Evolutionary conservation across 1,140 invertebrate species (phyloP).

Genomic region (Meloidogyne hapla): DNA sequence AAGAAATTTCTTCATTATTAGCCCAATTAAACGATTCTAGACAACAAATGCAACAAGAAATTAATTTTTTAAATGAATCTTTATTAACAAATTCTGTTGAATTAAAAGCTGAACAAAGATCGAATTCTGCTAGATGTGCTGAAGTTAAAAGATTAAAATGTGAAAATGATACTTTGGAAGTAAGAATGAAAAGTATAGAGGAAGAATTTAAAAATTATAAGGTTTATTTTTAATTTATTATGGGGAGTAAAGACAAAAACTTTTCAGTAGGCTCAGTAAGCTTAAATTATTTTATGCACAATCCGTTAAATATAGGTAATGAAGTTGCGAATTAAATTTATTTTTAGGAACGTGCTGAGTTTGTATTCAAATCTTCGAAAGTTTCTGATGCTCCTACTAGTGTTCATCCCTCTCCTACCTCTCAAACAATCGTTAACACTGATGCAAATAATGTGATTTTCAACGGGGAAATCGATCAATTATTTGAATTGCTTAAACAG

Average conservation of each 20-base stretch:
- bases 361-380: background rate
- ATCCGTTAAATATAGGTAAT: no score
- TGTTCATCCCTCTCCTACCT: background rate
- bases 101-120: slow-evolving; percentile 9
- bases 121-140: background rate
- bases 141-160: slow-evolving; percentile 12
- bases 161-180: slow-evolving; percentile 10
- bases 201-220: slow-evolving; percentile 25
- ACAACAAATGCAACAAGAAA: slow-evolving; percentile 14
- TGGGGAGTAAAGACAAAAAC: no score
- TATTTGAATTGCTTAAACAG: slow-evolving; percentile 12
- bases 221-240: background rate
- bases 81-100: background rate
- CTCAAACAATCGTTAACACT: background rate
- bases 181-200: background rate
- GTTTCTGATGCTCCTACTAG: background rate
- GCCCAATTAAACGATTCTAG: slow-evolving; percentile 16
- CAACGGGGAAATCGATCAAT: slow-evolving; percentile 15
- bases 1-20: slow-evolving; percentile 12
- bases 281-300: no score
- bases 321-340: no score
- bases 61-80: background rate
- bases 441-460: background rate
- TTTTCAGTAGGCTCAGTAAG: no score
- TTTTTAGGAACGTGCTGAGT: slow-evolving; percentile 4